Percentiles rank a stretch among this genome's conserved stretches.
Evolutionary conservation across 1,140 invertebrate genomes (phyloP).

Genomic region (Pogonomyrmex californicus): DNA sequence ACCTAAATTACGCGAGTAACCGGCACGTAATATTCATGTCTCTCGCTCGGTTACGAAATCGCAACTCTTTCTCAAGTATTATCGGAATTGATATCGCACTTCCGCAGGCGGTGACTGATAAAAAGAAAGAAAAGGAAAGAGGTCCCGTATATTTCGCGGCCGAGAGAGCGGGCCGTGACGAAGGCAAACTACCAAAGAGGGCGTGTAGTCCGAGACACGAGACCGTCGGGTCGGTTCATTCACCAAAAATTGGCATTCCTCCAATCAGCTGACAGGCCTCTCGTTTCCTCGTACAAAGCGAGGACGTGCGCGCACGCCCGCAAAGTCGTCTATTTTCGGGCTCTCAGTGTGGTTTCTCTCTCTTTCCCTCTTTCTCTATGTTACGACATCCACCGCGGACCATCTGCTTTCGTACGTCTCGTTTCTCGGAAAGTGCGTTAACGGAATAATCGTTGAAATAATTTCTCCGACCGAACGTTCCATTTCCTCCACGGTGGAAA

Average conservation of each 20-base stretch:
- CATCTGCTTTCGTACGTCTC: constrained; percentile 34
- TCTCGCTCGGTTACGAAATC: constrained; percentile 4
- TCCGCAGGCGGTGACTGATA: neutral
- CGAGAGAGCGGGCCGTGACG: constrained; percentile 13
- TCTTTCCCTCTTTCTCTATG: constrained; percentile 22
- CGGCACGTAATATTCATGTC: neutral
- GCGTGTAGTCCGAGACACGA: constrained; percentile 43
- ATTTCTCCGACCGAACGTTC: constrained; percentile 19
- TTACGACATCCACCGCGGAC: constrained; percentile 55
- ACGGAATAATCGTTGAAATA: constrained; percentile 19
- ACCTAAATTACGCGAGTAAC: neutral
- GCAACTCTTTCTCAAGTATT: neutral
- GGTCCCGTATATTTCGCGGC: constrained; percentile 16
- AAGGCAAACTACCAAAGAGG: constrained; percentile 39
- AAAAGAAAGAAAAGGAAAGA: neutral
- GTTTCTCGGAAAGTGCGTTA: constrained; percentile 25
- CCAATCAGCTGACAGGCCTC: constrained; percentile 70
- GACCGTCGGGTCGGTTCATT: constrained; percentile 63
- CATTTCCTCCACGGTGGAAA: neutral
- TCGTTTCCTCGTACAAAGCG: constrained; percentile 54
- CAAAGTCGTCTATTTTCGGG: constrained; percentile 69
- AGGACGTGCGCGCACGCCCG: constrained; percentile 47
- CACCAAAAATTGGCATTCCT: constrained; percentile 69
- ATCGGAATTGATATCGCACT: constrained; percentile 34
- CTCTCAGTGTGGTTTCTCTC: constrained; percentile 46